phyloP scores from a whole-genome alignment of 2,888 invertebrate genomes.

The Myopa tessellatipennis region DNA sequence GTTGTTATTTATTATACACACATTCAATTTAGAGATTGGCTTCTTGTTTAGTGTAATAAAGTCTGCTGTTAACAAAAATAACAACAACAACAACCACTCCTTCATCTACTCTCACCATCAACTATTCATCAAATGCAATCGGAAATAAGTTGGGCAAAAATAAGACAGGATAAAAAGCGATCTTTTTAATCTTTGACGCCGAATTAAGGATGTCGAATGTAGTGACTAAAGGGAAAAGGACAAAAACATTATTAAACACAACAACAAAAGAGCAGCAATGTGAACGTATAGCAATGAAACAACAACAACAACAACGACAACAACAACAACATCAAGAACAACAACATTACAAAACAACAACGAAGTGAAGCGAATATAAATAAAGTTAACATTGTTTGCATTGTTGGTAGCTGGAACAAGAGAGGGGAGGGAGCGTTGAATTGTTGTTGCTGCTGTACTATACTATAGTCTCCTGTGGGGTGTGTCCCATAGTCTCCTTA shows the following conservation, averaged over 20 bases:
- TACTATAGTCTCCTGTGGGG: no score
- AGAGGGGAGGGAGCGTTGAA: neutral
- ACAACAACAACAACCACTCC: conserved; percentile 6
- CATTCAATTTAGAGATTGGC: no score
- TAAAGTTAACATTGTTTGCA: conserved; percentile 29
- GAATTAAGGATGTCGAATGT: conserved; percentile 3
- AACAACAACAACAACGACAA: conserved; percentile 40
- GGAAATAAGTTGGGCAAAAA: no score
- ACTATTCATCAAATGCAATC: no score
- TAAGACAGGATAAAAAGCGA: neutral
- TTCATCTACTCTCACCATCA: no score
- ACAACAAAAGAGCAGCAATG: conserved; percentile 38
- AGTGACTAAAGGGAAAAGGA: no score
- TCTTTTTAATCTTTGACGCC: neutral
- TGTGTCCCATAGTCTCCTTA: no score
- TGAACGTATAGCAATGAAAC: conserved; percentile 44
- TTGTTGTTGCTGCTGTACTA: neutral
- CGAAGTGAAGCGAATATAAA: neutral
- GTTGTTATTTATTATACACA: no score
- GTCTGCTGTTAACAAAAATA: neutral
- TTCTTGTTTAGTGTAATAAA: no score
- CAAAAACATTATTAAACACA: conserved; percentile 39
- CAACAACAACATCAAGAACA: conserved; percentile 42
- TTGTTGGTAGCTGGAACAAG: conserved; percentile 1
- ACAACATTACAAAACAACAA: neutral